Conservation (phyloP, 2,797 vertebrate species). For the Gobio occitaniae region DNA sequence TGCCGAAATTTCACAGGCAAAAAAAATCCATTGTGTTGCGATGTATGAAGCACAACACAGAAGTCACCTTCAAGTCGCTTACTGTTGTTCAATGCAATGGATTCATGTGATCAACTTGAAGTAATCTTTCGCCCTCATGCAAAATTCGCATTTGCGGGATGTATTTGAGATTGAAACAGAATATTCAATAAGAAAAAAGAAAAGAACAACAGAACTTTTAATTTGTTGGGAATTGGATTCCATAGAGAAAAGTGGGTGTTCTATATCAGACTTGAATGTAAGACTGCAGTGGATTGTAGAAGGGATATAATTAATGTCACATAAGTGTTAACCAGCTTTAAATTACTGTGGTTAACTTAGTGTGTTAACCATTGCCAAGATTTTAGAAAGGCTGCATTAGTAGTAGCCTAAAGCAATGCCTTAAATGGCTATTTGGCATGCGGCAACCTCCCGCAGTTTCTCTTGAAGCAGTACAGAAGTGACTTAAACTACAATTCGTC, state of each 20-base stretch:
- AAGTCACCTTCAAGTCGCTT: background rate
- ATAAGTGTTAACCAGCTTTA: background rate
- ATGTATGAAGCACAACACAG: background rate
- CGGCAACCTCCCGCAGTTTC: too few relatives aligned
- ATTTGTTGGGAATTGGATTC: background rate
- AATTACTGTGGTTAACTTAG: background rate
- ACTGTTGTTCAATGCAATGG: background rate
- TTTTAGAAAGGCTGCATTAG: background rate
- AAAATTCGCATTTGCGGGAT: background rate
- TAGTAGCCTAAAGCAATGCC: background rate
- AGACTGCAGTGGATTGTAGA: background rate
- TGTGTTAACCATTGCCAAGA: background rate
- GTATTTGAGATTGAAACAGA: background rate
- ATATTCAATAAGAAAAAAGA: background rate
- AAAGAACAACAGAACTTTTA: background rate
- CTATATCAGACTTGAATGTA: background rate
- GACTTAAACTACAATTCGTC: too few relatives aligned
- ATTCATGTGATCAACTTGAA: background rate
- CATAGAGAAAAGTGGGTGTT: background rate
- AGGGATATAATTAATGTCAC: background rate
- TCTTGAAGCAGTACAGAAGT: too few relatives aligned
- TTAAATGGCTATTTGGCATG: background rate
- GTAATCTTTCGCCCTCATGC: background rate
- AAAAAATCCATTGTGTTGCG: background rate
- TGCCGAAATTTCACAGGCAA: too few relatives aligned